Conservation (phyloP, 2,797 vertebrate genomes). For the Oophaga sylvatica region DNA sequence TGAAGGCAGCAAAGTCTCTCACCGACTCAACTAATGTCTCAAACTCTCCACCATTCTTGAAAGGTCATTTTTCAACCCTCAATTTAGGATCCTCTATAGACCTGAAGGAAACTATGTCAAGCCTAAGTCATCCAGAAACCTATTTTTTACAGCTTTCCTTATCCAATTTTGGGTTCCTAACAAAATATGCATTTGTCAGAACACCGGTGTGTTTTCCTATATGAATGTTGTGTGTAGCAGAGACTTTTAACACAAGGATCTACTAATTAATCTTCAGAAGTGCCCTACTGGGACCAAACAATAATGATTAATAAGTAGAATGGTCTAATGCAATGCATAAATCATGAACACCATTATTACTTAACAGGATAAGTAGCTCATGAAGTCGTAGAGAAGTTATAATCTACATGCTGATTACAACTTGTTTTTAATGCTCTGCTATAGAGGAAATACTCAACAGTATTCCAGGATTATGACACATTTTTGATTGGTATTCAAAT, state of each 20-base stretch:
- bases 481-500: not conserved
- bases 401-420: not conserved
- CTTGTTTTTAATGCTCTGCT: not conserved
- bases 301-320: conserved; percentile 39
- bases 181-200: not conserved
- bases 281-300: conserved; percentile 7
- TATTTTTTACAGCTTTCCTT: not conserved
- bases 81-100: not conserved
- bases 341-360: not conserved
- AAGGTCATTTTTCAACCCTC: not conserved
- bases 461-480: not conserved
- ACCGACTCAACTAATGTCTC: not conserved
- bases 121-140: not conserved
- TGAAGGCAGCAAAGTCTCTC: not conserved
- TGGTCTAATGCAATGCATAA: not conserved
- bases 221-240: not conserved
- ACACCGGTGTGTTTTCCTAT: not conserved
- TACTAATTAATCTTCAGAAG: not conserved
- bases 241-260: not conserved
- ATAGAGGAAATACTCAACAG: not conserved
- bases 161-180: not conserved
- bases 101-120: not conserved
- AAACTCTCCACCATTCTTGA: not conserved
- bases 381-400: not conserved
- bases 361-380: conserved; percentile 3